Evolutionary conservation across 1,140 invertebrate genomes (phyloP), one percentile per base, ranked within the genome.

Genomic region (Microvelia longipes): DNA sequence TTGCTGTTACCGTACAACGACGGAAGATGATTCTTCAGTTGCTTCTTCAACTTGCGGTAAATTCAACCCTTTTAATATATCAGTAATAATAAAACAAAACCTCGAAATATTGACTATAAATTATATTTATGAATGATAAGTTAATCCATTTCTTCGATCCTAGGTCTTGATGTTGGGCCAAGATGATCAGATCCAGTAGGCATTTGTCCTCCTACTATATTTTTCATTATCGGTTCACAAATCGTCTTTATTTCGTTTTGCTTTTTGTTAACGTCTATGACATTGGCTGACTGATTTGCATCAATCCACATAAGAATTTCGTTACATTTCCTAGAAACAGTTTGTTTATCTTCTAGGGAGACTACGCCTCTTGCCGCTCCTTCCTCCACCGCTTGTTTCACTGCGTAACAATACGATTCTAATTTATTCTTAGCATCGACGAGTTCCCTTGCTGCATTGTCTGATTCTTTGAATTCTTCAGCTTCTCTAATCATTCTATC

Each of bases 401-500:
- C 95, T 84, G 93, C 94, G 85, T 96, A 98, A 80, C 93, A 94
- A 80, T 98, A 98, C 50, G 91, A 93, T 79, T 98, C 96, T 0
- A 98, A 83, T 15, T 84, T 84, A 78, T 98, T 97, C 84, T 96
- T 96, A 68, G 93, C 87, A 35, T 87, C 79, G 74, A 96, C 93
- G 24, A 88, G 88, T 73, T 88, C 89, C 80, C 90, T 92, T 77
- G 95, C 92, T 74, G 90, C 90, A 73, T 96, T 88, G 80, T 98
- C 96, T 77, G 95, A 92, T 70, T 82, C 88, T 75, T 91, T 89
- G 85, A 93, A 98, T 78, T 92, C 93, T 79, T 98, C 94, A 24
- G 94, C 95, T 74, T 98, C 96, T 29, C 93, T 91, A 29, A 98
- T 93, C 96, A 98, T 98, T 62, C 92, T 84, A 78, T 98, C 94